A percentile compares a stretch with the other conserved stretches of the same genome.
These are phyloP conservation scores for Dendropsophus ebraccatus DNA, from an alignment of 2,113 vertebrate genomes.

Conservation along the genomic window DNA sequence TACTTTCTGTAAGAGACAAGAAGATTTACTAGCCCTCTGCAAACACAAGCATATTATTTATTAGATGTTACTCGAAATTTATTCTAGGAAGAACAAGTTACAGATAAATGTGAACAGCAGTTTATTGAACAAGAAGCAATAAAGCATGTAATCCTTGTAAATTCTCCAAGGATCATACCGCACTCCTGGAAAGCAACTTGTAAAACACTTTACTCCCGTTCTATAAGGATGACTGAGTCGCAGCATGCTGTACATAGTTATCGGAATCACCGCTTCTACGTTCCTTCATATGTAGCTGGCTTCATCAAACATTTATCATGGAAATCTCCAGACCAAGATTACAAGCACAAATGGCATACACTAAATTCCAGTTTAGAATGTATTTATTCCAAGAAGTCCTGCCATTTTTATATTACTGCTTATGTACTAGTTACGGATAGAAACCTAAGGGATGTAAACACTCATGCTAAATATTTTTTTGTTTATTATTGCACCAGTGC, in stretches of 20 bases:
- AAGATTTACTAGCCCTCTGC: constrained; percentile 51
- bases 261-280: constrained; percentile 20
- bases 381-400: background rate
- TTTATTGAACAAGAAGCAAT: constrained; percentile 58
- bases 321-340: background rate
- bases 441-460: background rate
- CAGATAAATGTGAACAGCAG: constrained; percentile 56
- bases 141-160: constrained; percentile 57
- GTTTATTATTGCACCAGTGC: background rate
- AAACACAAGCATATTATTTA: constrained; percentile 51
- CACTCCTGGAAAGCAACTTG: constrained; percentile 50
- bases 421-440: background rate
- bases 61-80: constrained; percentile 55
- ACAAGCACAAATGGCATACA: background rate
- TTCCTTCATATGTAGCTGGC: constrained; percentile 10
- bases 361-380: background rate
- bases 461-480: background rate
- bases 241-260: constrained; percentile 34
- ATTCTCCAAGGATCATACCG: constrained; percentile 52
- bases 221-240: constrained; percentile 45
- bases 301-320: constrained; percentile 29
- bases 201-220: constrained; percentile 43
- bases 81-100: constrained; percentile 56
- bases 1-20: constrained; percentile 50
- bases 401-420: background rate